Evolutionary conservation across 2,888 invertebrate genomes (phyloP), one percentile per base, ranked within the genome.

Genomic region (Tachina grossa): DNA sequence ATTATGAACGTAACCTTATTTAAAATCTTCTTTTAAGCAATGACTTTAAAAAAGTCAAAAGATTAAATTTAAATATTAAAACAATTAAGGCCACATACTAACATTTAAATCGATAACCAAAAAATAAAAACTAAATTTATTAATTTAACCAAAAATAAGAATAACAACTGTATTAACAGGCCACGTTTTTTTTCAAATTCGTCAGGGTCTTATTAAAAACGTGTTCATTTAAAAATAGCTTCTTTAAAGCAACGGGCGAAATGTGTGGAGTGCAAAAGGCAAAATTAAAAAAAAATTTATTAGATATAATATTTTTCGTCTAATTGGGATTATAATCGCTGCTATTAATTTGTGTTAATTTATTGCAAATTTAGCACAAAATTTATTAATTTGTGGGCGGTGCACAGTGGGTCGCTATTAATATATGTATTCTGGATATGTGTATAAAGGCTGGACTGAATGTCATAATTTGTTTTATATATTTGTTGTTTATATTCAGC

Each of bases 281-380:
- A 14, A 51, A 43, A 55, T 43, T 22, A 6, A 57, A 72, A 19
- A 51, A 51, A 16, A 31, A 22, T 11, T 66, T 9, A n/a, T 66
- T 59, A n/a, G 49, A 59, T 10, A 49, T 61, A 16, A 39, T 71
- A 10, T 31, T 59, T 45, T 13, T 69, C 6, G 49, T 31, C 5
- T 51, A 47, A 71, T 74, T 74, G 45, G 53, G 39, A 78, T 66
- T 55, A 69, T 79, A 65, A 75, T 75, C 19, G 49, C 49, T 47
- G 68, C 69, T 57, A 71, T 75, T 75, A 79, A 78, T 84, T 84
- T 71, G 78, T 79, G 66, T 65, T 55, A 79, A 84, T 84, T 84
- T 84, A 84, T 79, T 71, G 16, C 57, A 59, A 51, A 49, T 74
- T 57, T 71, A 22, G 71, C 75, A 74, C 49, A 49, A 43, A 22